Evolutionary conservation across 2,797 vertebrate species (phyloP).

Genomic region (Perodicticus potto): DNA sequence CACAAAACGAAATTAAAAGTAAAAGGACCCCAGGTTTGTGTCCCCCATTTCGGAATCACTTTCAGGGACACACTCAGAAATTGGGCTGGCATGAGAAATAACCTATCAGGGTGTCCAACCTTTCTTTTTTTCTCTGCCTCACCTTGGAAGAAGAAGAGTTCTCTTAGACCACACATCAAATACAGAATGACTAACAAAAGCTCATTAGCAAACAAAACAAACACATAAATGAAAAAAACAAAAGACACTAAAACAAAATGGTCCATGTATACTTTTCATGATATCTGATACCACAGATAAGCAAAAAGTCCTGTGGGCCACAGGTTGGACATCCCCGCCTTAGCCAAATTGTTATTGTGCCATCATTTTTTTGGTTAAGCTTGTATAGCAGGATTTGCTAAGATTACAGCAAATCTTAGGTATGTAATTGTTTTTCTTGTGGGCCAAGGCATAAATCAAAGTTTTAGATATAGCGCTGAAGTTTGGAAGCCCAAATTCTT

Average conservation of each 20-base stretch:
- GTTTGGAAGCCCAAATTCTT: not conserved
- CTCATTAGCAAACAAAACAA: too few relatives aligned
- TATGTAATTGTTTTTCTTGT: not conserved
- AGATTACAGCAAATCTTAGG: not conserved
- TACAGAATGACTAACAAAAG: too few relatives aligned
- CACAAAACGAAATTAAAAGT: not conserved
- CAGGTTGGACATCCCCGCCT: too few relatives aligned
- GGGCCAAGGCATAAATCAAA: not conserved
- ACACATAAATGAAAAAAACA: too few relatives aligned
- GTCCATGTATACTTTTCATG: too few relatives aligned
- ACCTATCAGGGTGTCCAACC: not conserved
- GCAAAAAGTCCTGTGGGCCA: too few relatives aligned
- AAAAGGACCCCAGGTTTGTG: not conserved
- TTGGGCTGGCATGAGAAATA: not conserved
- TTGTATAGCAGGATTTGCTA: not conserved
- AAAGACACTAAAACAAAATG: too few relatives aligned
- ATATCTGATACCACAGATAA: too few relatives aligned
- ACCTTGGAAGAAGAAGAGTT: too few relatives aligned
- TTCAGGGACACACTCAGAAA: not conserved
- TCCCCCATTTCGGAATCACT: not conserved
- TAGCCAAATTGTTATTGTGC: not conserved
- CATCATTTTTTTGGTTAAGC: not conserved
- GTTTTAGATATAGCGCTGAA: not conserved
- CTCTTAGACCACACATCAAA: too few relatives aligned
- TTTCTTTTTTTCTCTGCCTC: too few relatives aligned